phyloP scores from a whole-genome alignment of 1,140 invertebrate genomes.

The Scaptomyza hsui region DNA sequence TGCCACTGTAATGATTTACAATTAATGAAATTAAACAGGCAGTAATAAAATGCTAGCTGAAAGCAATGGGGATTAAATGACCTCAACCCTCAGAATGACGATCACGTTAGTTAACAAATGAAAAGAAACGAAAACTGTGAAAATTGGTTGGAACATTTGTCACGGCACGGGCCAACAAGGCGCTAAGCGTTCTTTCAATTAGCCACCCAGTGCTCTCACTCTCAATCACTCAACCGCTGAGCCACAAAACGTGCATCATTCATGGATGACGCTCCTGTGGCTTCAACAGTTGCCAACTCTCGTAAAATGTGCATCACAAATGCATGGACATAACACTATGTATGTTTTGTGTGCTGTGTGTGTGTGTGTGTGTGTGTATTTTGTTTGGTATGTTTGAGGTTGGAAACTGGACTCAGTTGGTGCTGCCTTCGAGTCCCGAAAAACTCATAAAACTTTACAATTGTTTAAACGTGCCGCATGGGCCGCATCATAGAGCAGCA shows the following conservation, averaged over 20 bases:
- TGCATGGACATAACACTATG: conserved; percentile 12
- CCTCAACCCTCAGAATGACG: not conserved
- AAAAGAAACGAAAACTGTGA: too few relatives aligned
- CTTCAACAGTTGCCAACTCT: not conserved
- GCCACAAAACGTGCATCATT: conserved; percentile 35
- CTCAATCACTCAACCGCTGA: conserved; percentile 10
- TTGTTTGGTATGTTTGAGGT: not conserved
- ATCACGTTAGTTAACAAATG: too few relatives aligned
- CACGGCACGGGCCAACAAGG: not conserved
- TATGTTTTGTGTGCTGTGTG: not conserved
- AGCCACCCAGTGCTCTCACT: conserved; percentile 13
- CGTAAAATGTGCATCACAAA: conserved; percentile 27
- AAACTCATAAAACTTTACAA: conserved; percentile 67
- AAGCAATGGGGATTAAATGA: not conserved
- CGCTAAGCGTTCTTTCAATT: conserved; percentile 35
- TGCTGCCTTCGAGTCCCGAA: conserved; percentile 38
- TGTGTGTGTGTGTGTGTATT: conserved; percentile 1
- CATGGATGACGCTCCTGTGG: conserved; percentile 20
- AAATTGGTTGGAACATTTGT: conserved; percentile 9
- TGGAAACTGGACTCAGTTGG: conserved; percentile 4
- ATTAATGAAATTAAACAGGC: conserved; percentile 62
- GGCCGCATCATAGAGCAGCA: conserved; percentile 55
- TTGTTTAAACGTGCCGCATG: conserved; percentile 73
- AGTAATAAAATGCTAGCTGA: conserved; percentile 30
- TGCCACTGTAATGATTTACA: conserved; percentile 72